Conservation (phyloP, 2,797 vertebrate species). For the Phrynocephalus vlangalii region DNA sequence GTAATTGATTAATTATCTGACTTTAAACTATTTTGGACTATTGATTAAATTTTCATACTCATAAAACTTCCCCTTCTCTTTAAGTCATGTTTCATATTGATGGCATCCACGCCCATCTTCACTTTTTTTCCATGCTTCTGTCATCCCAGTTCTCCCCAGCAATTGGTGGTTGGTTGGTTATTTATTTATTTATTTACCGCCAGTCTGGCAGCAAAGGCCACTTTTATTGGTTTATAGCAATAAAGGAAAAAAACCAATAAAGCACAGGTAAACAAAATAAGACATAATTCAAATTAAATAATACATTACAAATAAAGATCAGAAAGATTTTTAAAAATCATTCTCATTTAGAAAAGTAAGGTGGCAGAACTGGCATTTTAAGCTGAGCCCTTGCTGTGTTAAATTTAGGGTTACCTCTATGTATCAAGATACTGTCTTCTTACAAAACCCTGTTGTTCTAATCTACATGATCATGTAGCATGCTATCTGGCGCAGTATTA, state of each 20-base stretch:
- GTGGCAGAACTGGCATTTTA: no score
- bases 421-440: background rate
- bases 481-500: background rate
- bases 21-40: background rate
- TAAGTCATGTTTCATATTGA: background rate
- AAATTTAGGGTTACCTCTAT: background rate
- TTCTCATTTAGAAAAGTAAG: no score
- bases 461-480: background rate
- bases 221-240: no score
- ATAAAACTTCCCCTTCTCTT: background rate
- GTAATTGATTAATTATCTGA: slow-evolving; percentile 2
- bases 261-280: no score
- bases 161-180: no score
- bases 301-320: no score
- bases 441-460: background rate
- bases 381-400: no score
- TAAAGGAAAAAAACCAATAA: no score
- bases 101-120: background rate
- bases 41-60: background rate
- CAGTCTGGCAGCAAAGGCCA: no score
- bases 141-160: background rate
- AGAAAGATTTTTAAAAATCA: no score
- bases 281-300: no score
- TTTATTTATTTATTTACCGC: no score
- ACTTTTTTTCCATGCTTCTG: background rate